A percentile compares a stretch with the other conserved stretches of the same genome.
phyloP scores from a whole-genome alignment of 2,113 vertebrate species.

The Gorilla gorilla region DNA sequence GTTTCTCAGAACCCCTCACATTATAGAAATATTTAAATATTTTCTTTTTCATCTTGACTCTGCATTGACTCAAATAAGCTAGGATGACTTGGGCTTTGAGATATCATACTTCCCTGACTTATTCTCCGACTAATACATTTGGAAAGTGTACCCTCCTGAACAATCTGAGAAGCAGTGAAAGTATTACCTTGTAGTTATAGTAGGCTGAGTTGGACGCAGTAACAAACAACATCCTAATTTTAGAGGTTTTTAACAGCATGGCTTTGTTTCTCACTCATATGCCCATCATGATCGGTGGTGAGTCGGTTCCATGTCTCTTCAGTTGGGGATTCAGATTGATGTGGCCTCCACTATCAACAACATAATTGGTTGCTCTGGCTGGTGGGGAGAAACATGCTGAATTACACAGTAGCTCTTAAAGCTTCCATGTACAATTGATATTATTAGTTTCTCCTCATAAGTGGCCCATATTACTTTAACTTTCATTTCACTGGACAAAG shows the following conservation, averaged over 20 bases:
- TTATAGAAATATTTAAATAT: neutral
- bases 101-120: neutral
- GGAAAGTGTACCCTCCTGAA: neutral
- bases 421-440: neutral
- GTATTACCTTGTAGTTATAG: neutral
- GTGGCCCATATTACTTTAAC: neutral
- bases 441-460: neutral
- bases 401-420: neutral
- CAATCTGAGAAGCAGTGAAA: neutral
- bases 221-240: neutral
- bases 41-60: neutral
- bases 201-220: neutral
- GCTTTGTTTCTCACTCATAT: neutral
- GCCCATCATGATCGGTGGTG: neutral
- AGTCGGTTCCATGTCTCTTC: too few relatives aligned
- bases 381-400: neutral
- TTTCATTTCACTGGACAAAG: neutral
- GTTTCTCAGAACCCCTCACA: neutral
- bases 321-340: neutral
- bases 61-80: neutral
- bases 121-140: neutral
- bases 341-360: neutral
- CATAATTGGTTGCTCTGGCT: neutral
- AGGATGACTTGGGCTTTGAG: neutral
- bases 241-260: neutral